These are phyloP conservation scores for Cladorhizidae sp. DNA, from an alignment of 37 sponge, comb jelly and placozoan genomes.

Conservation along the genomic window DNA sequence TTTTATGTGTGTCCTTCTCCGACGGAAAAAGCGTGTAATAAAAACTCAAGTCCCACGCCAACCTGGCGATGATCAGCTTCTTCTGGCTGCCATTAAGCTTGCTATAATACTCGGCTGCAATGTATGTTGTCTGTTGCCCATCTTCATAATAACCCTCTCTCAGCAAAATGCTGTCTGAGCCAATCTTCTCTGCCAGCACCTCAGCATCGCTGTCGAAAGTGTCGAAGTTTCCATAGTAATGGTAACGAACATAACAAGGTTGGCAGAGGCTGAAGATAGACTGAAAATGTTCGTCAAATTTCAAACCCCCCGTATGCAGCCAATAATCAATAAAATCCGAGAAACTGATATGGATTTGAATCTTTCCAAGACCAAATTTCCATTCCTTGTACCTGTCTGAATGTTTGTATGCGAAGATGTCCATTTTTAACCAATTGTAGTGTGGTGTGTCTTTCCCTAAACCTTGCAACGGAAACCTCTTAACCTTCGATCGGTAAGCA, in stretches of 20 bases:
- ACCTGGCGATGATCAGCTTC: not conserved
- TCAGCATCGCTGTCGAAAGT: conserved; percentile 17
- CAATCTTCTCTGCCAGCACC: conserved; percentile 12
- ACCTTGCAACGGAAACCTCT: conserved; percentile 6
- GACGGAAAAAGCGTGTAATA: conserved; percentile 19
- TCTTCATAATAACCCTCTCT: conserved; percentile 17
- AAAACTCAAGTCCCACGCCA: conserved; percentile 18
- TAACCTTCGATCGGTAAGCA: conserved; percentile 21
- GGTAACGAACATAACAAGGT: conserved; percentile 25
- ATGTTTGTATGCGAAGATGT: conserved; percentile 6
- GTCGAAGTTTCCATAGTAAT: conserved; percentile 41
- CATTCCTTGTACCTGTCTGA: conserved; percentile 3
- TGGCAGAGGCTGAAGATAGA: conserved; percentile 17
- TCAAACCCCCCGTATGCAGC: not conserved
- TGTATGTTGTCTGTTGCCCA: not conserved
- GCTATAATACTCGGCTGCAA: not conserved
- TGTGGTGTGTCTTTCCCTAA: conserved; percentile 8
- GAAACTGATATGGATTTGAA: not conserved
- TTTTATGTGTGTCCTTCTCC: conserved; percentile 16
- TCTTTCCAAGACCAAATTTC: not conserved
- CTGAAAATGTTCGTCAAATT: conserved; percentile 35
- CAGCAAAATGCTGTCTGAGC: not conserved
- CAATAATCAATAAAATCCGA: conserved; percentile 26
- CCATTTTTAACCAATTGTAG: conserved; percentile 25
- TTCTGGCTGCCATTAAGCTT: not conserved